These are phyloP conservation scores for Caenorhabditis imperialis DNA, from an alignment of 2,888 invertebrate genomes.

Conservation along the genomic window DNA sequence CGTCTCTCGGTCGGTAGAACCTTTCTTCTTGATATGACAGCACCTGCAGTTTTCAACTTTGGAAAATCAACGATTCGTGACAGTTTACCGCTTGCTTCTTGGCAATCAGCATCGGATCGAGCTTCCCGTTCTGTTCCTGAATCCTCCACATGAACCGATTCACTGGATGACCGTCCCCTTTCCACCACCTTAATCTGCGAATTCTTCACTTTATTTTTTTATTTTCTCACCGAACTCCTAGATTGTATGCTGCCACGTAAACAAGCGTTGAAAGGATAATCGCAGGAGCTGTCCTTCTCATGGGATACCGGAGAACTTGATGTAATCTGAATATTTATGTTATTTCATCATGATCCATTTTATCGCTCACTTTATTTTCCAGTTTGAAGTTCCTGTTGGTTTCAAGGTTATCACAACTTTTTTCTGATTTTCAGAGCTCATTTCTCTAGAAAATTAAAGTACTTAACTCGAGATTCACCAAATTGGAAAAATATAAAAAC, in stretches of 20 bases:
- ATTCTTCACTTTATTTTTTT: background rate
- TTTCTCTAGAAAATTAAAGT: too few relatives aligned
- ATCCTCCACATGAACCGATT: slow-evolving; percentile 46
- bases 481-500: slow-evolving; percentile 1
- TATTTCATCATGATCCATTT: background rate
- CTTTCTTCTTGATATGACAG: slow-evolving; percentile 46
- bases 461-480: too few relatives aligned
- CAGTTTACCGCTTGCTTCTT: slow-evolving; percentile 42
- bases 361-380: slow-evolving; percentile 38
- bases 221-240: slow-evolving; percentile 36
- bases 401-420: slow-evolving; percentile 27
- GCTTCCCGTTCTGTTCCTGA: slow-evolving; percentile 32
- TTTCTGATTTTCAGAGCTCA: background rate
- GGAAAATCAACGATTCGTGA: too few relatives aligned
- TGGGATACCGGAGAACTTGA: slow-evolving; percentile 28
- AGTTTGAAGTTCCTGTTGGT: slow-evolving; percentile 41
- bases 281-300: slow-evolving; percentile 37
- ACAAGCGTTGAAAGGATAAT: slow-evolving; percentile 25
- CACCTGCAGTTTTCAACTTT: slow-evolving; percentile 25
- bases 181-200: slow-evolving; percentile 11
- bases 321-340: slow-evolving; percentile 20
- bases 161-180: slow-evolving; percentile 19
- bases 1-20: slow-evolving; percentile 38
- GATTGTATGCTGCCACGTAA: slow-evolving; percentile 33
- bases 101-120: slow-evolving; percentile 26